Percentiles rank a stretch among this genome's conserved stretches.
Conservation (phyloP, 2,797 vertebrate genomes). For the Oreochromis grahami region DNA sequence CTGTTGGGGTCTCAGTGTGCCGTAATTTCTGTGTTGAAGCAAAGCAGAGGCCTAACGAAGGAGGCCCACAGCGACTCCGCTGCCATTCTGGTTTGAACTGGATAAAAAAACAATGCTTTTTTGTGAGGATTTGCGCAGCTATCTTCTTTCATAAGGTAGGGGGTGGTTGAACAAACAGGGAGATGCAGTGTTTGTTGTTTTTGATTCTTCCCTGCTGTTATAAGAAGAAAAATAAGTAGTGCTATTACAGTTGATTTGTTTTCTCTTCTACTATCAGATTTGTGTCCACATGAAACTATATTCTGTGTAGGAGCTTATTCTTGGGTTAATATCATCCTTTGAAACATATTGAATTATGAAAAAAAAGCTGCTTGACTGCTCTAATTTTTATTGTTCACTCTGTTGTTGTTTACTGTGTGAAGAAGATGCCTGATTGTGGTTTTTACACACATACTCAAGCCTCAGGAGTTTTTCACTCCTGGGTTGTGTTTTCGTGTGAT, state of each 20-base stretch:
- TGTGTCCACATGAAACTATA: not conserved
- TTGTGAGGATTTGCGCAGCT: constrained; percentile 19
- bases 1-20: not conserved
- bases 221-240: not conserved
- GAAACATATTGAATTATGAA: not conserved
- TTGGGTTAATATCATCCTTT: not conserved
- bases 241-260: not conserved
- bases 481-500: not conserved
- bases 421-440: not conserved
- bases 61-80: constrained; percentile 1
- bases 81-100: constrained; percentile 54
- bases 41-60: constrained; percentile 2
- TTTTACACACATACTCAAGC: not conserved
- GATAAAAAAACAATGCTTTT: constrained; percentile 56
- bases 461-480: not conserved
- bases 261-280: not conserved
- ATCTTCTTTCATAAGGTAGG: constrained; percentile 18
- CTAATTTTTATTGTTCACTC: not conserved
- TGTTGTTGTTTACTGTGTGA: not conserved
- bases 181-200: not conserved
- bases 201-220: not conserved
- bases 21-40: not conserved
- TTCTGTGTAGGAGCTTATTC: not conserved
- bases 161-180: not conserved
- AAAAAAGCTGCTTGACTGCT: not conserved